A percentile compares a stretch with the other conserved stretches of the same genome.
These are phyloP conservation scores for Podarcis raffonei DNA, from an alignment of 2,113 vertebrate genomes.

Conservation along the genomic window DNA sequence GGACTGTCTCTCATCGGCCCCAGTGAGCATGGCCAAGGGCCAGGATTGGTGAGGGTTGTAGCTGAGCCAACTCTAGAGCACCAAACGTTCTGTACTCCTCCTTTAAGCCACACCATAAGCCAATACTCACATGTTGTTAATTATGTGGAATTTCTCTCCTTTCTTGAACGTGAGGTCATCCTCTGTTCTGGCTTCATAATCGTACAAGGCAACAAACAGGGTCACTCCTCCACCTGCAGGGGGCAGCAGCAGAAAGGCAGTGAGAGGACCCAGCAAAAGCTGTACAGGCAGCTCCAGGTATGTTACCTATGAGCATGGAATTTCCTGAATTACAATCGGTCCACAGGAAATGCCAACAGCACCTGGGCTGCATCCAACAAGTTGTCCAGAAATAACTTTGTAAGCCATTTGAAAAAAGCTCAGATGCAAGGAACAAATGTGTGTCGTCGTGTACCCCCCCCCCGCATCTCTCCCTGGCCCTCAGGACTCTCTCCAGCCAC, in stretches of 20 bases:
- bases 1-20: no score
- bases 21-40: no score
- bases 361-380: not conserved
- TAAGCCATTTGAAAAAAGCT: no score
- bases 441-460: no score
- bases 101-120: not conserved
- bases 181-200: slow-evolving; percentile 92
- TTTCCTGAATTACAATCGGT: not conserved
- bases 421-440: no score
- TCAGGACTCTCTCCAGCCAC: no score
- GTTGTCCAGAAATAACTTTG: not conserved
- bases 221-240: slow-evolving; percentile 86
- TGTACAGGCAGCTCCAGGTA: not conserved
- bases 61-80: not conserved
- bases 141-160: slow-evolving; percentile 96
- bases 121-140: slow-evolving; percentile 89
- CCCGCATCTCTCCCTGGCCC: no score
- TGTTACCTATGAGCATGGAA: not conserved
- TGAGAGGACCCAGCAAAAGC: not conserved
- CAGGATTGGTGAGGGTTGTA: no score
- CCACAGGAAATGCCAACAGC: not conserved
- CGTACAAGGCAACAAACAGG: slow-evolving; percentile 90
- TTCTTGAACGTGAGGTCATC: slow-evolving; percentile 93
- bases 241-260: not conserved
- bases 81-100: not conserved